Percentiles rank a stretch among this genome's conserved stretches.
phyloP scores from a whole-genome alignment of 2,113 vertebrate species.

The Zosterops lateralis region DNA sequence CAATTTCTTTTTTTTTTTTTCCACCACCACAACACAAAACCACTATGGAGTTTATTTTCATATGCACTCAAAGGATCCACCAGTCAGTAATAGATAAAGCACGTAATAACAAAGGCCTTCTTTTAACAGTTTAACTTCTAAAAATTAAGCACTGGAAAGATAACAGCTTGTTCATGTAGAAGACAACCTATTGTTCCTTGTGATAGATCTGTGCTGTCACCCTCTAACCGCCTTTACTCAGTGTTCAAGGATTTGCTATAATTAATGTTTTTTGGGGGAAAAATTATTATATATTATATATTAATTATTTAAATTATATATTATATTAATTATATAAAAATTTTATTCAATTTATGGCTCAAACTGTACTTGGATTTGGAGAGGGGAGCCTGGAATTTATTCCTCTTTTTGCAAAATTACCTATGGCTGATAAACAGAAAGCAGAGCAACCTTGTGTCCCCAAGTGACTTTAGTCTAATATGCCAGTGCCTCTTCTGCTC shows the following conservation, averaged over 20 bases:
- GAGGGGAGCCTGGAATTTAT: neutral
- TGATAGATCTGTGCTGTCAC: neutral
- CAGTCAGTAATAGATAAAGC: neutral
- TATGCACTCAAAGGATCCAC: neutral
- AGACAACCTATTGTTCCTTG: neutral
- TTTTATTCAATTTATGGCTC: neutral
- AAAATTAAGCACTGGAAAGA: neutral
- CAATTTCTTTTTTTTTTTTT: neutral
- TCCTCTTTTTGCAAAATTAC: neutral
- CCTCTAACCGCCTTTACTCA: neutral
- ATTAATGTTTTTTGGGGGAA: accelerated
- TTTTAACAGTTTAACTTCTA: neutral
- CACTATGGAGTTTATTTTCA: neutral
- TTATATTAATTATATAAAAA: too few relatives aligned
- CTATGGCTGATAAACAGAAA: neutral
- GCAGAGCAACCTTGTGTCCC: neutral
- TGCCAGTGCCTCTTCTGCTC: neutral
- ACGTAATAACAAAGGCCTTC: neutral
- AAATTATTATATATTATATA: too few relatives aligned
- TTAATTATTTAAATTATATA: too few relatives aligned
- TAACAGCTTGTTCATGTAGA: neutral
- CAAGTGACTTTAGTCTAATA: neutral
- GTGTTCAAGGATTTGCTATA: neutral
- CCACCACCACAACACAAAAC: neutral
- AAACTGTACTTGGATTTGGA: neutral